Percentiles rank a stretch among this genome's conserved stretches.
Conservation (phyloP, 2,113 vertebrate genomes). For the Delphinus delphis region DNA sequence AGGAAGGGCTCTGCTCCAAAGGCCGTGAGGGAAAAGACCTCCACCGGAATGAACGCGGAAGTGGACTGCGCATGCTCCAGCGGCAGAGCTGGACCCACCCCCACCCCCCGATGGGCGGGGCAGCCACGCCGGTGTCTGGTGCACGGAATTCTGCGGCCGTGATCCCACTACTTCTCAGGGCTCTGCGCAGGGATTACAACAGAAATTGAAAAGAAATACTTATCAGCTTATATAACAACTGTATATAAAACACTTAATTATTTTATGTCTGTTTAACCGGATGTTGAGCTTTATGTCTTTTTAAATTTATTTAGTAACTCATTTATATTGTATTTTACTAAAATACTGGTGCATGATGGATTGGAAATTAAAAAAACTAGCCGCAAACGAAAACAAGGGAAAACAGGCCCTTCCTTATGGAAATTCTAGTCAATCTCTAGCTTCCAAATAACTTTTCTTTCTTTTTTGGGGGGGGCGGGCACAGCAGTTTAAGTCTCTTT, state of each 20-base stretch:
- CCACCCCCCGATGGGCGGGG: no score
- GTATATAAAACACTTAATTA: neutral
- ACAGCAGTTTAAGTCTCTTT: neutral
- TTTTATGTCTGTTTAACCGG: neutral
- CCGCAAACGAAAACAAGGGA: neutral
- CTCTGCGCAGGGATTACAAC: neutral
- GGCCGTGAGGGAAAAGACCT: rapidly evolving
- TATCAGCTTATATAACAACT: neutral
- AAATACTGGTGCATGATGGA: neutral
- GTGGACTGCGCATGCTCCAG: no score
- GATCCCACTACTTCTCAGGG: neutral
- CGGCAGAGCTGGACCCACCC: neutral
- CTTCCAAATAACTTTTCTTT: neutral
- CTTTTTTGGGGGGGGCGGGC: neutral
- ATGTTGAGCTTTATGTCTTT: neutral
- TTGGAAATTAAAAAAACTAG: conserved; percentile 1
- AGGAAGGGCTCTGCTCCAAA: neutral
- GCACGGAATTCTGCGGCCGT: rapidly evolving
- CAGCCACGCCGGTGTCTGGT: no score
- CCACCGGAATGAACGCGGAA: rapidly evolving
- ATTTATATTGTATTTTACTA: neutral
- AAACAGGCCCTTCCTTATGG: neutral
- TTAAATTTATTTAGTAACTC: neutral
- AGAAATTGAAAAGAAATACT: neutral
- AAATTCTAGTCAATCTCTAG: neutral